Evolutionary conservation across 2,113 vertebrate species (phyloP), one percentile per base, ranked within the genome.

Genomic region (Lampris megalopsis): DNA sequence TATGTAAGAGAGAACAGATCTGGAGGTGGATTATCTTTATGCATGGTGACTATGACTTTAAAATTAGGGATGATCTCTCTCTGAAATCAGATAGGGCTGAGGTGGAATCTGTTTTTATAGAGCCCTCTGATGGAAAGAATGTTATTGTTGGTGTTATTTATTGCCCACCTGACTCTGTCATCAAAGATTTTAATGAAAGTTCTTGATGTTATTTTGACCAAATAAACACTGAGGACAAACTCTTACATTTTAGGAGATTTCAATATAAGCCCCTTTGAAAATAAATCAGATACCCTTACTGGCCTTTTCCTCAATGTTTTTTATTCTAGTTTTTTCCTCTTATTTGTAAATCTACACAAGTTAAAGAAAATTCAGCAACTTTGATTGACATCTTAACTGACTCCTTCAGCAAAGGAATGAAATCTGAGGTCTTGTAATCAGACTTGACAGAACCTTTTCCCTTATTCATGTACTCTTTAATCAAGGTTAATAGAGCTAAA

Each of bases 101-200:
- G 6, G 49, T 50, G 49, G 49, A 50, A 50, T 50, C 49, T 50
- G 49, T 53, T 54, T 54, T 54, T 54, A 0, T 13, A 5, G 52
- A 54, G 52, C 52, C 24, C 3, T 54, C 52, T 54, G 52, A 13
- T 13, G 52, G 52, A 54, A 54, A 24, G 0, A 24, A n/a, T 24
- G 11, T 54, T 54, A 54, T 45, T 45, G 2, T 45, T 13, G 52
- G 52, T 3, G 13, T 13, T 13, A 54, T 54, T 54, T 54, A 13
- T 54, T 5, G 52, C 10, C 52, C 52, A 54, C 52, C 52, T 54
- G 10, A 54, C 52, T 50, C 6, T 54, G n/a, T n/a, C 11, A n/a
- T 54, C 52, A 54, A 54, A 54, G 52, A 54, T 5, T 54, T 54
- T 54, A 54, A n/a, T 54, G 52, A 54, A 13, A n/a, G 52, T 54